These are phyloP conservation scores for Python bivittatus DNA, from an alignment of 2,113 vertebrate genomes.

Conservation along the genomic window DNA sequence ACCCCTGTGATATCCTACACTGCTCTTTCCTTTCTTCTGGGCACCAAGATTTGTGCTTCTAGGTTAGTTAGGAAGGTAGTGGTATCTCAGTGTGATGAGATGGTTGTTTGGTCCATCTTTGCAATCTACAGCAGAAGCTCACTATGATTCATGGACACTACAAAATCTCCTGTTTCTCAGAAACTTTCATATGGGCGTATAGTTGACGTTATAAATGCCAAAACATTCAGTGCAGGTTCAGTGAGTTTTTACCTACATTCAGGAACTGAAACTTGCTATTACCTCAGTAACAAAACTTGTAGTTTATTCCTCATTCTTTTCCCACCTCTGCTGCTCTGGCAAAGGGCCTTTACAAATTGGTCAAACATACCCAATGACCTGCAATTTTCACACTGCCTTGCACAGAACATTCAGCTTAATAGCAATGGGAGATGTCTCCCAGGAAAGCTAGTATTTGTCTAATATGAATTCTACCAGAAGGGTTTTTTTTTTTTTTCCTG, in stretches of 20 bases:
- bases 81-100: not conserved
- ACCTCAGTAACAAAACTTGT: not conserved
- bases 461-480: slow-evolving; percentile 22
- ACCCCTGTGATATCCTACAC: not conserved
- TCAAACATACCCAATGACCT: slow-evolving; percentile 26
- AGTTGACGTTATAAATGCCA: not conserved
- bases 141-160: not conserved
- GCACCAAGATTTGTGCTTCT: not conserved
- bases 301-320: not conserved
- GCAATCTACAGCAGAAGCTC: not conserved
- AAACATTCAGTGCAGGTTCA: not conserved
- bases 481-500: not conserved
- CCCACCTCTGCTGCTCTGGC: not conserved
- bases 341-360: slow-evolving; percentile 14
- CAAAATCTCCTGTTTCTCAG: not conserved
- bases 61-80: not conserved
- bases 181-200: not conserved
- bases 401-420: slow-evolving; percentile 6
- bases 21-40: not conserved
- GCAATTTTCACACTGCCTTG: slow-evolving; percentile 32
- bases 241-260: not conserved
- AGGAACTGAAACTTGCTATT: not conserved
- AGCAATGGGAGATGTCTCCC: slow-evolving; percentile 27
- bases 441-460: slow-evolving; percentile 39
- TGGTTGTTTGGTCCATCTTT: not conserved